Conservation (phyloP, 2,113 vertebrate species). For the Anhinga anhinga region DNA sequence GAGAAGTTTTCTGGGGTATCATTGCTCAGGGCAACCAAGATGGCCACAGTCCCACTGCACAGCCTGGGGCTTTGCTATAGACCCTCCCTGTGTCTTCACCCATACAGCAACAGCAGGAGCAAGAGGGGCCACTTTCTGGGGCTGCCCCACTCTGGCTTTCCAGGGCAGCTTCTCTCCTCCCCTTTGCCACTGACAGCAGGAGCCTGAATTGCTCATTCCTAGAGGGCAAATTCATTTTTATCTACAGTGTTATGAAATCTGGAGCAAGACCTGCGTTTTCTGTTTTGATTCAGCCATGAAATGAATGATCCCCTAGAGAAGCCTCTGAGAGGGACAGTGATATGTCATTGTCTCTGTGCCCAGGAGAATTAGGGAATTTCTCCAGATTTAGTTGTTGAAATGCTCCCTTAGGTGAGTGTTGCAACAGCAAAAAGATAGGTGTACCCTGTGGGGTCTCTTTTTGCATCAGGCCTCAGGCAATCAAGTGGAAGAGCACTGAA, state of each 20-base stretch:
- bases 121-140: background rate
- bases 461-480: background rate
- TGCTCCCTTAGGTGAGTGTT: background rate
- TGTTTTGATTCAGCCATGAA: background rate
- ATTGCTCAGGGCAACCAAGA: background rate
- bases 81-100: background rate
- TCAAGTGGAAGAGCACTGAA: background rate
- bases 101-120: background rate
- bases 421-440: background rate
- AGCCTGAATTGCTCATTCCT: background rate
- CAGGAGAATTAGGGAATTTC: background rate
- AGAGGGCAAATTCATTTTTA: background rate
- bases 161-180: background rate
- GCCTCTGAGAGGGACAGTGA: background rate
- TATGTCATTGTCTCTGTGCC: rapidly evolving
- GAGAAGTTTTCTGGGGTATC: background rate
- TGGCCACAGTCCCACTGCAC: no score
- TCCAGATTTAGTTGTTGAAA: background rate
- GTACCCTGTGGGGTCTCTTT: background rate
- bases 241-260: background rate
- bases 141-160: background rate
- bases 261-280: background rate
- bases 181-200: background rate
- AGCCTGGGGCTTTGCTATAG: background rate
- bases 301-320: background rate